Base-by-base conservation (phyloP, 2,888 invertebrate species). In the Philonicus albiceps region DNA sequence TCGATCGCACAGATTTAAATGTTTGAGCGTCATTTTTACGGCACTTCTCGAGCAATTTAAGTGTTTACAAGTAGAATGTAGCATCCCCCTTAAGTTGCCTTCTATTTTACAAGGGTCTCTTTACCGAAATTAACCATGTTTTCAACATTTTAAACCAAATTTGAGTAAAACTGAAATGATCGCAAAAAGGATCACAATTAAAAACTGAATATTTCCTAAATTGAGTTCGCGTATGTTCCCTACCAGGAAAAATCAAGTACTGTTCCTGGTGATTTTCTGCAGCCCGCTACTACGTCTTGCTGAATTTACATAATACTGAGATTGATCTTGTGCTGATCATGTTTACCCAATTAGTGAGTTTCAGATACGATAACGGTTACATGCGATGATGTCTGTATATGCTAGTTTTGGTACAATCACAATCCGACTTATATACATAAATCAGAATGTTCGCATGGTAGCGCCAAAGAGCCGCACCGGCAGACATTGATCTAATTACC, bases 281-380 rank as follows among this genome's bases (percentile, higher is more conserved):
- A 37, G 8, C 49, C 49, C 11, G 13, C 27, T 37, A 34, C 64
- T 13, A 55, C 64, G 22, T 34, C 83, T 22, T 31, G 31, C 22
- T 19, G 72, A 83, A 64, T 83, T 83, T 83, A 83, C 83, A 83
- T 83, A 83, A 83, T 64, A 83, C 72, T 3, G 11, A n/a, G 31
- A 34, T 64, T n/a, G 55, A 40, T 64, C 72, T 72, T 83, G 72
- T 72, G 72, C 83, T n/a, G 83, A 83, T 83, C 83, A 83, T 83
- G 83, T 72, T 83, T 37, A 83, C 55, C 30, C 83, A 83, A 83
- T 83, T 83, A 83, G 83, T 64, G 27, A 34, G 64, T 83, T 64
- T 83, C 72, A 19, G 34, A 34, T 34, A 34, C 19, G 81, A 81
- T 83, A 83, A 83, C 83, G 83, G 83, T 83, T 64, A 83, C 83